Evolutionary conservation across 2,888 invertebrate genomes (phyloP), one percentile per base, ranked within the genome.

Genomic region (Cephus pygmeus): DNA sequence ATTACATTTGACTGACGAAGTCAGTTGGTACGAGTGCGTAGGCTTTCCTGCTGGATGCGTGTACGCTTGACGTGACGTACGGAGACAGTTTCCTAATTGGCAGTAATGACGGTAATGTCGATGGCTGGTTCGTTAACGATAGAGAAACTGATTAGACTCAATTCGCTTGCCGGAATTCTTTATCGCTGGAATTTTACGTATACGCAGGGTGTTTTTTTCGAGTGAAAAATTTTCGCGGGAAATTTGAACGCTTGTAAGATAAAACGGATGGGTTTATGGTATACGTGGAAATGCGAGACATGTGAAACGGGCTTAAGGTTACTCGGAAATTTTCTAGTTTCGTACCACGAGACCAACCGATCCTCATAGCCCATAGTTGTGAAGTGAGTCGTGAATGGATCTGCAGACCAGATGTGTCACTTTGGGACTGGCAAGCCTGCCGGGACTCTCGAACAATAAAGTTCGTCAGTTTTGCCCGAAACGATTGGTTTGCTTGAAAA

Each of bases 341-440:
- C 69, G 69, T 69, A 69, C 69, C 33, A 30, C 69, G 11, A 11
- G n/a, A 31, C 30, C 69, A 6, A 15, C 12, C 15, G 23, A 69
- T 40, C 15, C 40, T 40, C 30, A 4, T 69, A 30, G 69, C 30
- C 40, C 40, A 40, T 69, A n/a, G 69, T 69, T 23, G 30, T 69
- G 69, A 69, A 30, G 69, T 33, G 69, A 75, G 35, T 80, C 74
- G 79, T 77, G 78, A 76, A 69, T 79, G 80, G 80, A 86, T 87
- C 88, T 88, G 88, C 81, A 80, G 80, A 79, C 88, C 88, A 88
- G 88, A 88, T 88, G 88, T 88, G 69, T 30, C 69, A 12, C 33
- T 33, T 33, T 12, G 31, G 69, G 30, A 33, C 69, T 69, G 9
- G 15, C 30, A 69, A 12, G 69, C 30, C 69, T 33, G 69, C 12